Conservation (phyloP, 1,140 invertebrate genomes). For the Zaprionus inermis region DNA sequence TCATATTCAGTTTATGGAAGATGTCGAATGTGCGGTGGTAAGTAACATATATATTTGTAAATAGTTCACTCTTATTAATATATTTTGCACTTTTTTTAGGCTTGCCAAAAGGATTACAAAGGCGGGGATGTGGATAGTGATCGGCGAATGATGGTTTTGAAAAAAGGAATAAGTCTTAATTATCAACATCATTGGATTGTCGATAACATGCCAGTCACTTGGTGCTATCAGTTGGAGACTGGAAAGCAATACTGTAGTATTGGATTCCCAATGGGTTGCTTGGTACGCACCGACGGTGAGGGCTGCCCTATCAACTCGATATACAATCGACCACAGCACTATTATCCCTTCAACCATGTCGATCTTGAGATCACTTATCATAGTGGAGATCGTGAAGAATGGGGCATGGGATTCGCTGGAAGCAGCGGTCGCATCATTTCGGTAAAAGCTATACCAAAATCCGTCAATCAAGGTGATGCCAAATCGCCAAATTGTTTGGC, state of each 20-base stretch:
- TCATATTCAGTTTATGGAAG: slow-evolving; percentile 90
- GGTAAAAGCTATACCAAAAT: slow-evolving; percentile 90
- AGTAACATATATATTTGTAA: slow-evolving; percentile 3
- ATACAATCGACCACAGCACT: slow-evolving; percentile 88
- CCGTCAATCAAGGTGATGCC: slow-evolving; percentile 88
- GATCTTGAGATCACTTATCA: slow-evolving; percentile 97
- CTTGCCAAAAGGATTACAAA: slow-evolving; percentile 90
- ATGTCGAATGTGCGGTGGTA: slow-evolving; percentile 88
- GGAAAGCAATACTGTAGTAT: slow-evolving; percentile 94
- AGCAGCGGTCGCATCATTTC: slow-evolving; percentile 96
- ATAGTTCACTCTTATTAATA: too few species aligned
- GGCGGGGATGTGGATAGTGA: slow-evolving; percentile 87
- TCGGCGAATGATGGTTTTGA: slow-evolving; percentile 91
- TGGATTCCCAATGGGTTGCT: slow-evolving; percentile 99
- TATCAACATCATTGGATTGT: slow-evolving; percentile 99
- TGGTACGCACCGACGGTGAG: slow-evolving; percentile 85
- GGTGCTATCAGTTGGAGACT: slow-evolving; percentile 94
- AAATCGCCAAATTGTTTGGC: slow-evolving; percentile 86
- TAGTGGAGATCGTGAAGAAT: slow-evolving; percentile 92
- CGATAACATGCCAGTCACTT: slow-evolving; percentile 99
- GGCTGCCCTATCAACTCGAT: slow-evolving; percentile 84
- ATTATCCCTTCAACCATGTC: slow-evolving; percentile 98
- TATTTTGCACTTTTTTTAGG: slow-evolving; percentile 39
- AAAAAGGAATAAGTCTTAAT: slow-evolving; percentile 97
- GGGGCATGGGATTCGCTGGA: slow-evolving; percentile 90